Evolutionary conservation across 2,797 vertebrate genomes (phyloP).

Genomic region (Vespertilio murinus): DNA sequence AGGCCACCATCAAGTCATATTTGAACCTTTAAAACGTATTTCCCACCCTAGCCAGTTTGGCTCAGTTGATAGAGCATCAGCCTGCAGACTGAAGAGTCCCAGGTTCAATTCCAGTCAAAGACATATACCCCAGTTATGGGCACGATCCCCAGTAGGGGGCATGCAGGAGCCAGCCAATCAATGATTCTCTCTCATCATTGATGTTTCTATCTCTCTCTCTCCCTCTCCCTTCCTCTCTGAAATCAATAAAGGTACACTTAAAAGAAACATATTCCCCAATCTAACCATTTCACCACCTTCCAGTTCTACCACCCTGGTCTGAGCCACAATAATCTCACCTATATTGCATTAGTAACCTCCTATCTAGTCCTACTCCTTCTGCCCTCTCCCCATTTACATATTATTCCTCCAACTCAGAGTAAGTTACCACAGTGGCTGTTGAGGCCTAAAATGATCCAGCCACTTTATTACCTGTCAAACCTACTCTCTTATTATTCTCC

Average conservation of each 20-base stretch:
- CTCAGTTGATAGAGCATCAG: too few species aligned
- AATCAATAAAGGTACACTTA: too few species aligned
- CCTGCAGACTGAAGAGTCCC: too few species aligned
- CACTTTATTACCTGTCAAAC: background rate
- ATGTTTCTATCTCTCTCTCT: too few species aligned
- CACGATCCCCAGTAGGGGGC: too few species aligned
- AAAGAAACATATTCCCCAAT: background rate
- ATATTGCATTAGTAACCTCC: background rate
- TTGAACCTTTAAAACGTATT: background rate
- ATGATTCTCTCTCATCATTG: too few species aligned
- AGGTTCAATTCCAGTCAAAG: too few species aligned
- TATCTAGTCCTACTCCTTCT: background rate
- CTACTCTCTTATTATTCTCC: background rate
- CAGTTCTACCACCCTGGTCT: background rate
- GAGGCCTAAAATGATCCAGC: background rate
- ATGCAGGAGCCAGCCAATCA: too few species aligned
- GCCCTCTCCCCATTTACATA: too few species aligned
- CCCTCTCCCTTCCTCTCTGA: too few species aligned
- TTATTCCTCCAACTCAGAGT: background rate
- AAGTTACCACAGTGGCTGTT: background rate
- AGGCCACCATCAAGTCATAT: background rate
- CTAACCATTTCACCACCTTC: background rate
- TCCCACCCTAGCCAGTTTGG: background rate
- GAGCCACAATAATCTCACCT: background rate
- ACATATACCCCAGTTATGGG: too few species aligned